A percentile compares a stretch with the other conserved stretches of the same genome.
Conservation (phyloP, 2,797 vertebrate genomes). For the Lithobates pipiens region DNA sequence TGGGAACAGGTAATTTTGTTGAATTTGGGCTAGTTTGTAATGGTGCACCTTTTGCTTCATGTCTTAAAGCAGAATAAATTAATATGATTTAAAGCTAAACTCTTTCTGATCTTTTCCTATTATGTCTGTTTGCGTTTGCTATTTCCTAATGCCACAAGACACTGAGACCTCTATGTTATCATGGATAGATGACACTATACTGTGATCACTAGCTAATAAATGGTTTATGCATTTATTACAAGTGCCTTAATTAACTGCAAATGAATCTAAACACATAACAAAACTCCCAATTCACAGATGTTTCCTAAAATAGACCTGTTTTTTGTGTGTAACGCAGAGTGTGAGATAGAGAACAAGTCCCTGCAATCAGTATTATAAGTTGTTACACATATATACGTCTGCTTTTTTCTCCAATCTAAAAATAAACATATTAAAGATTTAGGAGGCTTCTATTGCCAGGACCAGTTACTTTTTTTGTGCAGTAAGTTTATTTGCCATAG, state of each 20-base stretch:
- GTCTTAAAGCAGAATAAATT: too few relatives aligned
- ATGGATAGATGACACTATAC: background rate
- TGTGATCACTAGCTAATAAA: conserved; percentile 25
- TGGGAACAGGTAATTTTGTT: too few relatives aligned
- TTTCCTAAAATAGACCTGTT: conserved; percentile 40
- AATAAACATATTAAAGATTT: conserved; percentile 4
- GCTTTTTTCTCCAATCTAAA: conserved; percentile 1
- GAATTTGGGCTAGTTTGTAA: too few relatives aligned
- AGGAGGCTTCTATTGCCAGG: background rate
- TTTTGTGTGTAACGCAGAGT: background rate
- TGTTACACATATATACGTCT: background rate
- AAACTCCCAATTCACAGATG: conserved; percentile 44
- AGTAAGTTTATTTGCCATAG: too few relatives aligned
- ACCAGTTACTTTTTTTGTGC: background rate
- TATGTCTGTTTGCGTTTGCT: background rate
- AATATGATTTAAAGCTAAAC: too few relatives aligned
- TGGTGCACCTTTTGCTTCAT: too few relatives aligned
- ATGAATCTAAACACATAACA: conserved; percentile 39
- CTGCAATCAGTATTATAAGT: conserved; percentile 2
- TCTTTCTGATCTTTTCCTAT: too few relatives aligned
- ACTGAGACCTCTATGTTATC: conserved; percentile 3
- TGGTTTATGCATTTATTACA: background rate
- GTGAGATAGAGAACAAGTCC: conserved; percentile 37
- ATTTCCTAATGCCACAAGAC: background rate
- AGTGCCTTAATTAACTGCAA: conserved; percentile 38